Base-by-base conservation (phyloP, 2,797 vertebrate genomes). In the Dryobates pubescens region DNA sequence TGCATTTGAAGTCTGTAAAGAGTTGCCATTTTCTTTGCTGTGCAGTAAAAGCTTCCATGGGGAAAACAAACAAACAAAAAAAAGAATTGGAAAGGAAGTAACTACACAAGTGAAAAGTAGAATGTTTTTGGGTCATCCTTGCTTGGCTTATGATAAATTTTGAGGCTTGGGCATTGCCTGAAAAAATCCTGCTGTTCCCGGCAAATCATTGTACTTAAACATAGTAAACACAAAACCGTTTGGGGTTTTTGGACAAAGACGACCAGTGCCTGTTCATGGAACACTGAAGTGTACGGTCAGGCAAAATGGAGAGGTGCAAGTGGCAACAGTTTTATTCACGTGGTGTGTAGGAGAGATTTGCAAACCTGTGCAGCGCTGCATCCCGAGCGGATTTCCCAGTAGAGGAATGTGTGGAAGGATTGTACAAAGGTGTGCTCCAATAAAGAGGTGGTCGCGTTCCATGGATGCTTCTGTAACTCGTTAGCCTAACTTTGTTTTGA, bases 291-390 rank as follows among this genome's bases (percentile, higher is more conserved):
- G 86, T 96, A 86, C 63, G 94, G 97, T 73, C 92, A 96, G 76
- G 95, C 93, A 89, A 97, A 96, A 97, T 90, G 95, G 94, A 84
- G 96, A 97, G 95, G 95, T 97, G 96, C 94, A 97, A 96, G 96
- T 97, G 97, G 97, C 96, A 98, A 95, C 95, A 93, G 95, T 97
- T 97, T 96, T 89, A 96, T 97, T 97, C 96, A 43, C 38, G 95
- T 96, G 97, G 76, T 97, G 82, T 92, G 74, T 97, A 96, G 95
- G 96, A 93, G 93, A 95, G 96, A 94, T 96, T 94, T 92, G 95
- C 86, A 97, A 95, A 89, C 89, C 93, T 97, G 94, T 96, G 97
- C 92, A 83, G 95, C 91, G 63, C 96, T 96, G 92, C 85, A 61
- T 94, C 95, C 87, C 56, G 89, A 94, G 96, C 96, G 95, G 95